Evolutionary conservation across 2,113 vertebrate genomes (phyloP), one percentile per base, ranked within the genome.

Genomic region (Larimichthys crocea): DNA sequence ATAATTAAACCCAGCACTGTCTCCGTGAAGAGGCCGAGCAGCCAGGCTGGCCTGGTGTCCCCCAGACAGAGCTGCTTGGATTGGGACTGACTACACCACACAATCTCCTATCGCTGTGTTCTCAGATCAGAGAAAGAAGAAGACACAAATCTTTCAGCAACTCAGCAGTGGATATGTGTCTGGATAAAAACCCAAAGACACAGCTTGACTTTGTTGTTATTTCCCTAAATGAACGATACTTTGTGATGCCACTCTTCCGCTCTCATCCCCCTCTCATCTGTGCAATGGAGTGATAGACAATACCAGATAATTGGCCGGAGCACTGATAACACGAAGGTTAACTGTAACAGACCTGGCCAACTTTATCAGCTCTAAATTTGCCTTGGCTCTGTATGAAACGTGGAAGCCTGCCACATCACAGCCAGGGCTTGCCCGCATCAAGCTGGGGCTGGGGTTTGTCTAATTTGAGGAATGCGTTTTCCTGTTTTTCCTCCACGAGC

Each of bases 1-100:
- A 93, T 93, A 92, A 94, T 94, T 94, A 94, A 94, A 94, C 89
- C 76, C 86, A 90, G 88, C 87, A 92, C 88, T 84, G 86, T 92
- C 92, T 90, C 72, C 55, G 44, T 80, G 80, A 88, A 83, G 87
- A 87, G 90, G 75, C 86, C 64, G 44, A 48, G 82, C 66, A 79
- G 82, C 63, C 81, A 61, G 80, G 84, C 83, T 75, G 77, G 84
- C 68, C 78, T 48, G 49, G 79, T 79, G 85, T 85, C 74, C 76
- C 83, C 84, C 89, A 86, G 84, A 89, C 87, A 61, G 84, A 82
- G 87, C 88, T 71, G 85, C 89, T 84, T 67, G 70, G 59, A 78
- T 46, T 22, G 62, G 82, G 80, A 20, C 74, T 29, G 66, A 72
- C 66, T 49, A 53, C 75, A 44, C 73, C 69, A 71, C 80, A 76